Base-by-base conservation (phyloP, 1,140 invertebrate genomes). In the Thrips palmi region DNA sequence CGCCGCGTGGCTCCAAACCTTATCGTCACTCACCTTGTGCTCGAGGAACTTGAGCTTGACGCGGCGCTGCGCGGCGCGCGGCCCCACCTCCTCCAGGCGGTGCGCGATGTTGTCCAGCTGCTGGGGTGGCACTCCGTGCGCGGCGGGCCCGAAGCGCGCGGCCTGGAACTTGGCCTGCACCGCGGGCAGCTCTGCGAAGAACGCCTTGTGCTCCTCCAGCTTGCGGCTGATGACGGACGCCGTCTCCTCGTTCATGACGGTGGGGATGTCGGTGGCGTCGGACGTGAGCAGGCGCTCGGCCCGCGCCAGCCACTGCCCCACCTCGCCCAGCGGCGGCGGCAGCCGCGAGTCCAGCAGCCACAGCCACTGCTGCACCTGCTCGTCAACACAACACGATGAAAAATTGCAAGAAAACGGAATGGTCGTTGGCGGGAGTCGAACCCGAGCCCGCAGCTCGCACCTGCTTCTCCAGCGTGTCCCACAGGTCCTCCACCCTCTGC, bases 271-370 rank as follows among this genome's bases (percentile, higher is more conserved):
- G n/a, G n/a, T n/a, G n/a, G n/a, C n/a, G 45, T 83, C 78, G 5
- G 62, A 63, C 46, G 71, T 68, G 15, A 93, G 59, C 29, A 92
- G 55, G 49, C 74, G 73, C 56, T 94, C 88, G 4, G 86, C 88
- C 46, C 71, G 70, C 32, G 78, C 76, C 8, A 96, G 55, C 85
- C 89, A 92, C 52, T 82, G 77, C n/a, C 83, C 87, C 8, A 91
- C 68, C 39, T 73, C 63, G 28, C 77, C 76, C 32, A 94, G 74
- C 48, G 80, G 76, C 22, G 81, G 82, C 5, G 86, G 84, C 20
- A 94, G 59, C 39, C 67, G 65, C 0, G 77, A 71, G 55, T 96
- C 88, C 42, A 93, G 58, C 11, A 77, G 55, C 78, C 81, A 83
- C 30, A 83, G 67, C 85, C 86, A 91, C 50, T 74, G 68, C 44